A percentile compares a stretch with the other conserved stretches of the same genome.
Evolutionary conservation across 2,888 invertebrate genomes (phyloP).

Genomic region (Seira musarum): DNA sequence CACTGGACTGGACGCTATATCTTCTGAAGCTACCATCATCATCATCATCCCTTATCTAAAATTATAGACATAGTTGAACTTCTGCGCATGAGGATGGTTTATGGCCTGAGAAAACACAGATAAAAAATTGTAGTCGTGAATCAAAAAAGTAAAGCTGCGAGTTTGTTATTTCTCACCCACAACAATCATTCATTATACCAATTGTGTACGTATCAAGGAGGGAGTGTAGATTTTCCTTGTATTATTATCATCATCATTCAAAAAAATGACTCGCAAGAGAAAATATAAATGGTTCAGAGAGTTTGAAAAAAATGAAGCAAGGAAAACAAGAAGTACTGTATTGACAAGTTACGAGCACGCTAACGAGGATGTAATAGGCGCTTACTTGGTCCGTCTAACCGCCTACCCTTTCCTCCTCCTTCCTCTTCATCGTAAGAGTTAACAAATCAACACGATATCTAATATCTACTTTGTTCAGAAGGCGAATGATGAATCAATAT

Average conservation of each 20-base stretch:
- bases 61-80: too few relatives aligned
- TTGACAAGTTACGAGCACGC: constrained; percentile 49
- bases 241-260: too few relatives aligned
- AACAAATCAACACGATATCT: constrained; percentile 10
- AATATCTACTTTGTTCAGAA: constrained; percentile 30
- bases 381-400: constrained; percentile 26
- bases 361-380: constrained; percentile 51
- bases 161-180: constrained; percentile 47
- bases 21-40: too few relatives aligned
- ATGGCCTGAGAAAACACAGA: constrained; percentile 54
- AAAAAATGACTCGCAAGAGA: too few relatives aligned
- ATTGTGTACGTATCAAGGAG: too few relatives aligned
- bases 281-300: constrained; percentile 32
- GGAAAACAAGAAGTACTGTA: constrained; percentile 27
- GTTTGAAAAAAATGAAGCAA: constrained; percentile 17
- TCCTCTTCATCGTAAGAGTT: background rate
- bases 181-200: too few relatives aligned
- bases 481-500: constrained; percentile 33
- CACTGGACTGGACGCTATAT: too few relatives aligned
- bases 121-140: constrained; percentile 23
- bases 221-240: too few relatives aligned
- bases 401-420: constrained; percentile 34
- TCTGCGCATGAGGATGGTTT: too few relatives aligned
- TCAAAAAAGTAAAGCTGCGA: constrained; percentile 37
- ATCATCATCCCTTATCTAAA: too few relatives aligned